Evolutionary conservation across 2,888 invertebrate genomes (phyloP).

Genomic region (Dilophus febrilis): DNA sequence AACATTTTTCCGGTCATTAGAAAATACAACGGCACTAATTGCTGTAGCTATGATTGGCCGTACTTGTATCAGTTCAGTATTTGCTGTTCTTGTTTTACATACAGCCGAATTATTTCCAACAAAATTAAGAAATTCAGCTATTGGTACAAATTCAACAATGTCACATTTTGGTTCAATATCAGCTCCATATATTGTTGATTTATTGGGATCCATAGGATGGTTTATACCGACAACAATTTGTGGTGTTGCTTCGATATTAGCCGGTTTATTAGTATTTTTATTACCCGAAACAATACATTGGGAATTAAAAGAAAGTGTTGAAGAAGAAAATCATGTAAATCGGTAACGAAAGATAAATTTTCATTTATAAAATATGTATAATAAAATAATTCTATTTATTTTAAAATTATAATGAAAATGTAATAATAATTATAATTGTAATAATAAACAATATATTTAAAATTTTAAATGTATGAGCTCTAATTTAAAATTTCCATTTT

Average conservation of each 20-base stretch:
- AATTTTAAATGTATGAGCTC: too few species aligned
- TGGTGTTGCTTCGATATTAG: slow-evolving; percentile 26
- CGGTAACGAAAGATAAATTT: too few species aligned
- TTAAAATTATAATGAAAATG: too few species aligned
- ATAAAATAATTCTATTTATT: too few species aligned
- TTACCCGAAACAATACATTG: slow-evolving; percentile 35
- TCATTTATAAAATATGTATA: too few species aligned
- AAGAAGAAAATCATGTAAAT: slow-evolving; percentile 8
- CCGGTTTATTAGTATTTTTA: slow-evolving; percentile 24
- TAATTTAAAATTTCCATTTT: too few species aligned
- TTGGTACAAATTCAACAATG: slow-evolving; percentile 38
- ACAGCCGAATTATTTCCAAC: slow-evolving; percentile 44
- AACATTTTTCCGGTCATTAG: too few species aligned
- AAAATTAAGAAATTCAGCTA: slow-evolving; percentile 35
- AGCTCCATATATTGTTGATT: slow-evolving; percentile 39
- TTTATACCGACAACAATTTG: slow-evolving; percentile 31
- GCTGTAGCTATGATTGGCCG: slow-evolving; percentile 29
- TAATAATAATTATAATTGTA: too few species aligned
- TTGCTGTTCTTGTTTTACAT: slow-evolving; percentile 38
- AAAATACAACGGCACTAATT: too few species aligned
- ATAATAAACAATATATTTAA: too few species aligned
- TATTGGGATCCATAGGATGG: slow-evolving; percentile 27
- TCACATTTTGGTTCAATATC: slow-evolving; percentile 39
- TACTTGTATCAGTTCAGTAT: slow-evolving; percentile 37
- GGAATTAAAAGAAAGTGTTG: slow-evolving; percentile 28